Conservation (phyloP, 2,797 vertebrate genomes). For the Esox masquinongy region DNA sequence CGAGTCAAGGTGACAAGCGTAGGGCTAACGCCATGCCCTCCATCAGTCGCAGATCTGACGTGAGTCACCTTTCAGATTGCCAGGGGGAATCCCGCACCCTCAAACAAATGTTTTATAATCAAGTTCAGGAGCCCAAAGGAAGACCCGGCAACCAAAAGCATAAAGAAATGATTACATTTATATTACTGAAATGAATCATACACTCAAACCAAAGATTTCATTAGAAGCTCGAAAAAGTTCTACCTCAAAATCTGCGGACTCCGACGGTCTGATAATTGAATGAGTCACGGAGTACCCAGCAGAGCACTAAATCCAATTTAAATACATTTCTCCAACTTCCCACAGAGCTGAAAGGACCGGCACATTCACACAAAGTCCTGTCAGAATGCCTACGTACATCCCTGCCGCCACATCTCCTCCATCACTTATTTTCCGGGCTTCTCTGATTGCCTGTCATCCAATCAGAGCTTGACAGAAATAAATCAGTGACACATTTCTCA, state of each 20-base stretch:
- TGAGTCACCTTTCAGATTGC: slow-evolving; percentile 9
- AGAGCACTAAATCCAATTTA: slow-evolving; percentile 5
- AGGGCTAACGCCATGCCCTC: slow-evolving; percentile 24
- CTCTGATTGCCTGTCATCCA: slow-evolving; percentile 47
- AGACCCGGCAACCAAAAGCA: neutral
- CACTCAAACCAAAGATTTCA: neutral
- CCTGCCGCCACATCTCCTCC: slow-evolving; percentile 35
- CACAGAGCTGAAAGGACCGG: slow-evolving; percentile 18
- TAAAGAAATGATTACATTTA: neutral
- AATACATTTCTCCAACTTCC: slow-evolving; percentile 24
- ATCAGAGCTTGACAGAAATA: slow-evolving; percentile 39
- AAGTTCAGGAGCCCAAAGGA: neutral
- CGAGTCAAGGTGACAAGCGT: slow-evolving; percentile 32
- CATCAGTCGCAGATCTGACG: slow-evolving; percentile 33
- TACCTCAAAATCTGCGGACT: neutral
- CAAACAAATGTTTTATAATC: neutral
- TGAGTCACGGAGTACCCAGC: neutral
- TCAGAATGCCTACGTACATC: slow-evolving; percentile 37
- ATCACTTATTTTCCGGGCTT: slow-evolving; percentile 34
- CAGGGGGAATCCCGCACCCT: slow-evolving; percentile 3
- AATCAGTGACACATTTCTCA: slow-evolving; percentile 38
- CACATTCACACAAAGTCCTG: slow-evolving; percentile 35
- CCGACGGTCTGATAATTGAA: neutral
- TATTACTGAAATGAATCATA: neutral
- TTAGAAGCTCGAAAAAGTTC: neutral